phyloP scores from a whole-genome alignment of 2,113 vertebrate genomes.

The Pomatorhinus ruficollis region DNA sequence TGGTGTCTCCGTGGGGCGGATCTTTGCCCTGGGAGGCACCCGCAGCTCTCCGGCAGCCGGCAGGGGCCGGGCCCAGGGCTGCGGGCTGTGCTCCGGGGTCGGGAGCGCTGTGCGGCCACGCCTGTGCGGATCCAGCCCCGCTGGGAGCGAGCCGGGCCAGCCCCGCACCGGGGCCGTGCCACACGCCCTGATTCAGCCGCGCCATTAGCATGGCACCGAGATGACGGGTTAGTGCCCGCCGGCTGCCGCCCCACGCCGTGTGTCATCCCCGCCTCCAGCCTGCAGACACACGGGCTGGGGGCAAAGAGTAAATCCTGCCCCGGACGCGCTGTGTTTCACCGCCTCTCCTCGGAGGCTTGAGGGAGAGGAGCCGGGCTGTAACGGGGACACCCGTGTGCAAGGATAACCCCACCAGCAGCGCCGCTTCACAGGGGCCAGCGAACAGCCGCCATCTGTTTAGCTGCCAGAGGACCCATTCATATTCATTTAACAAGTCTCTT shows the following conservation, averaged over 20 bases:
- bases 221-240: not conserved
- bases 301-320: not conserved
- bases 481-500: constrained; percentile 26
- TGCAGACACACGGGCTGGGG: not conserved
- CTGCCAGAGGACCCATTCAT: not conserved
- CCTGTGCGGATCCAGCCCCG: not conserved
- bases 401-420: not conserved
- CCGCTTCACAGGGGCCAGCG: not conserved
- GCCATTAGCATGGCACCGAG: constrained; percentile 20
- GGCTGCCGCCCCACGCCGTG: not conserved
- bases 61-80: not conserved
- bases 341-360: not conserved
- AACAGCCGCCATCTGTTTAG: not conserved
- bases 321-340: accelerated
- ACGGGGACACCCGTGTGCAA: not conserved
- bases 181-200: not conserved
- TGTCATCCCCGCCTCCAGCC: not conserved
- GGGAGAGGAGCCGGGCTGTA: not conserved
- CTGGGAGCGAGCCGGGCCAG: not conserved
- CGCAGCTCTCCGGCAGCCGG: accelerated
- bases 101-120: accelerated
- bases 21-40: not conserved
- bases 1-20: accelerated
- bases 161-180: not conserved
- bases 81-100: not conserved